Conservation (phyloP, 2,797 vertebrate species). For the Paramormyrops hopkinsi region DNA sequence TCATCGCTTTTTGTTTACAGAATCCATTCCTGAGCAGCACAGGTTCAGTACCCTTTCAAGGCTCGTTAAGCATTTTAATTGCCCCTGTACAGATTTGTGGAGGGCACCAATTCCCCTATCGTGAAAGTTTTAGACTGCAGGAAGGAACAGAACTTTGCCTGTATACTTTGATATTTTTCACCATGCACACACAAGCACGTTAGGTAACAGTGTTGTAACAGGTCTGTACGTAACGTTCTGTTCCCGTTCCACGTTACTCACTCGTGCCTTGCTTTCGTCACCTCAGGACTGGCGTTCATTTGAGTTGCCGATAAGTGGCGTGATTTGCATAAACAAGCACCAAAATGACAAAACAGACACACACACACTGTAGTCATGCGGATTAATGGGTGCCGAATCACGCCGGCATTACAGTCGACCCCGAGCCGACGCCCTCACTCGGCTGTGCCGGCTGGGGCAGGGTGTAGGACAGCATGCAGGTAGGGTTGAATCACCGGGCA, state of each 20-base stretch:
- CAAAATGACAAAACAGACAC: neutral
- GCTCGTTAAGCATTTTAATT: neutral
- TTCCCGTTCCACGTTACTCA: neutral
- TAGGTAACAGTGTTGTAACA: neutral
- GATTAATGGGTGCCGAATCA: neutral
- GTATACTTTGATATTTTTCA: neutral
- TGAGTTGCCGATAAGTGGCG: neutral
- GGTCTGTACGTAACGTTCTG: neutral
- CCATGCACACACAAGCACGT: neutral
- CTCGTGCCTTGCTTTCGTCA: neutral
- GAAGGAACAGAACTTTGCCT: neutral
- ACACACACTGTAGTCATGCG: neutral
- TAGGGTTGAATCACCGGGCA: neutral
- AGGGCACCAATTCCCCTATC: neutral
- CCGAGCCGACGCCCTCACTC: neutral
- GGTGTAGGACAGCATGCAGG: neutral
- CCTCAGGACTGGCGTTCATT: neutral
- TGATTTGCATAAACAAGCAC: neutral
- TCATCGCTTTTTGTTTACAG: neutral
- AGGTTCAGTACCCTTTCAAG: neutral
- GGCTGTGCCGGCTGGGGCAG: neutral
- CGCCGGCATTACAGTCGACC: neutral
- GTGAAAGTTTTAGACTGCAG: neutral
- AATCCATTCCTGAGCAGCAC: neutral
- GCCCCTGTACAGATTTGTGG: neutral